These are phyloP conservation scores for Coenonympha arcania DNA, from an alignment of 2,888 invertebrate genomes.

Conservation along the genomic window DNA sequence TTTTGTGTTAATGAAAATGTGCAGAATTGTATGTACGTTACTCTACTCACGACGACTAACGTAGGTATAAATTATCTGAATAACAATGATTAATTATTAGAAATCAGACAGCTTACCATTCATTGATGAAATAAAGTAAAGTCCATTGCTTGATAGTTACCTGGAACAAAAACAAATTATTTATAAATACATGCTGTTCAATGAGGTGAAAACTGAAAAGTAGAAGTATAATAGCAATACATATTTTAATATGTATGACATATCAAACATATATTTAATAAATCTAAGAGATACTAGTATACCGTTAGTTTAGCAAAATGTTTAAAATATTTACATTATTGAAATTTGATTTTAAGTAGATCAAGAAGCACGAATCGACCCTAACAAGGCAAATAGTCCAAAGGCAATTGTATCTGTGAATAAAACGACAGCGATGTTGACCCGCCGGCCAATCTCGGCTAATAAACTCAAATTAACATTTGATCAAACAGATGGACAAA, in stretches of 20 bases:
- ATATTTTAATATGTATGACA: background rate
- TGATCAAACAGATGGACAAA: slow-evolving; percentile 48
- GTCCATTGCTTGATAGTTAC: slow-evolving; percentile 19
- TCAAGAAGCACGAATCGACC: slow-evolving; percentile 3
- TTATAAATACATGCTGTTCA: background rate
- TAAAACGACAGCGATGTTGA: slow-evolving; percentile 39
- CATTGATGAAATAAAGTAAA: background rate
- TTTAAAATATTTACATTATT: no score
- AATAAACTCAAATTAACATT: slow-evolving; percentile 63
- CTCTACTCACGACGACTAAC: no score
- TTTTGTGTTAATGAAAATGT: no score
- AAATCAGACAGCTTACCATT: background rate
- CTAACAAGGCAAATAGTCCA: slow-evolving; percentile 41
- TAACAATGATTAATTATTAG: no score
- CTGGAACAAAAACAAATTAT: slow-evolving; percentile 27
- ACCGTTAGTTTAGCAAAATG: no score
- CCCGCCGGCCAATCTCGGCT: slow-evolving; percentile 64
- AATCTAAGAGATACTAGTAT: no score
- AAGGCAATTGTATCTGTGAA: slow-evolving; percentile 38
- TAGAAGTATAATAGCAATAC: no score
- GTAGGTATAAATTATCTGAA: no score
- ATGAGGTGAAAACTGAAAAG: background rate
- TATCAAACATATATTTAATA: background rate
- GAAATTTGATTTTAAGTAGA: background rate
- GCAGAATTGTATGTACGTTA: no score